A percentile compares a stretch with the other conserved stretches of the same genome.
These are phyloP conservation scores for Megaustenia siamemsis DNA, from an alignment of 2,888 invertebrate species.

Conservation along the genomic window DNA sequence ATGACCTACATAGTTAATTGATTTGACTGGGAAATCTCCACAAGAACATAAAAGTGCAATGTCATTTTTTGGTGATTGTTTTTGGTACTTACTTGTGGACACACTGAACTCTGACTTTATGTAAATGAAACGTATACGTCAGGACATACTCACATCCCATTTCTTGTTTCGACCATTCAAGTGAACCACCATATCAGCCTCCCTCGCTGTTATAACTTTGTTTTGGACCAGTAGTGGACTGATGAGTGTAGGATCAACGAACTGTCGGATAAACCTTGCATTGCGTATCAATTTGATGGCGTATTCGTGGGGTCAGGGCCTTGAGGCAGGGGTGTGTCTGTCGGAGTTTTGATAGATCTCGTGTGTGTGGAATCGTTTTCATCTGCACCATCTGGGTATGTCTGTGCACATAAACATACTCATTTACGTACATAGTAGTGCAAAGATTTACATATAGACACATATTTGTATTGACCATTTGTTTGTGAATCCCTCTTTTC, in stretches of 20 bases:
- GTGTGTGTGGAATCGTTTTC: neutral
- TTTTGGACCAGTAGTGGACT: constrained; percentile 46
- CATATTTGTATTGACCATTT: no score
- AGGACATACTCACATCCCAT: constrained; percentile 50
- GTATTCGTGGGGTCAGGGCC: constrained; percentile 52
- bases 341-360: constrained; percentile 23
- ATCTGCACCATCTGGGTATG: neutral
- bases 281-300: constrained; percentile 48
- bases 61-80: no score
- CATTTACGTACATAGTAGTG: neutral
- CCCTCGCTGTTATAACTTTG: constrained; percentile 49
- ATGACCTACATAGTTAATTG: no score
- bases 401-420: neutral
- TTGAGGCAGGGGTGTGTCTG: constrained; percentile 25
- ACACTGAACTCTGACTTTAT: no score
- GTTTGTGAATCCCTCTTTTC: no score
- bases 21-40: no score
- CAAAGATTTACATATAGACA: neutral
- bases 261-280: constrained; percentile 45
- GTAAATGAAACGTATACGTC: no score
- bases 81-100: no score
- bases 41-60: no score
- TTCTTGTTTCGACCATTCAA: constrained; percentile 44
- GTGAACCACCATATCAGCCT: constrained; percentile 48
- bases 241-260: constrained; percentile 47